phyloP scores from a whole-genome alignment of 2,797 vertebrate genomes.

The Leptodactylus fallax region DNA sequence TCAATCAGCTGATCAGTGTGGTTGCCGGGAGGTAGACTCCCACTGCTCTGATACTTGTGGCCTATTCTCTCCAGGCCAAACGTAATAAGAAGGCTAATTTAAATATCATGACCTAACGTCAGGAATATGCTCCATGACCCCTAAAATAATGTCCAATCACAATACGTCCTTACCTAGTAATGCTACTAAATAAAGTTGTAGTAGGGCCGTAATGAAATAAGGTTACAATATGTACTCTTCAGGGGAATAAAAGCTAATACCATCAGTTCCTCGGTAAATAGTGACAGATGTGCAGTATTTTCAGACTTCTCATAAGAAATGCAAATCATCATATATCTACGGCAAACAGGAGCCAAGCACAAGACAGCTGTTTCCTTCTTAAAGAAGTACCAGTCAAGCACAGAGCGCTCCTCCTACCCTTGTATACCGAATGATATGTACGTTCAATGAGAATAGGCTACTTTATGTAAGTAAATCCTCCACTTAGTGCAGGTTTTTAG shows the following conservation, averaged over 20 bases:
- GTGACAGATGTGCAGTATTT: slow-evolving; percentile 44
- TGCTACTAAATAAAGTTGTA: neutral
- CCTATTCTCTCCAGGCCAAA: no score
- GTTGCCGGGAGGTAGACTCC: no score
- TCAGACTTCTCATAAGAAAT: slow-evolving; percentile 31
- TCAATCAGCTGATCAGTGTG: no score
- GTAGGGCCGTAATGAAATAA: neutral
- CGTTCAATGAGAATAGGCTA: neutral
- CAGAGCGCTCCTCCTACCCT: neutral
- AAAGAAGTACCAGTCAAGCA: neutral
- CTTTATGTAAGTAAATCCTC: neutral
- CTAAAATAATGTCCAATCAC: neutral
- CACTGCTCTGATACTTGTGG: no score
- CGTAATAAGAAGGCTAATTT: no score
- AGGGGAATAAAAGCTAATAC: neutral
- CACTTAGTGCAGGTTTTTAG: neutral
- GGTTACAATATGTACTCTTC: neutral
- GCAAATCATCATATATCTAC: slow-evolving; percentile 34
- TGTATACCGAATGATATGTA: neutral
- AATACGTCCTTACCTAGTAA: neutral
- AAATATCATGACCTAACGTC: no score
- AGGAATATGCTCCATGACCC: neutral
- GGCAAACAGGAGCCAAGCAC: neutral
- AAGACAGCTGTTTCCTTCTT: slow-evolving; percentile 38
- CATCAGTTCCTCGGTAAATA: neutral